Conservation (phyloP, 2,888 invertebrate species). For the Drosophila pseudotakahashii region DNA sequence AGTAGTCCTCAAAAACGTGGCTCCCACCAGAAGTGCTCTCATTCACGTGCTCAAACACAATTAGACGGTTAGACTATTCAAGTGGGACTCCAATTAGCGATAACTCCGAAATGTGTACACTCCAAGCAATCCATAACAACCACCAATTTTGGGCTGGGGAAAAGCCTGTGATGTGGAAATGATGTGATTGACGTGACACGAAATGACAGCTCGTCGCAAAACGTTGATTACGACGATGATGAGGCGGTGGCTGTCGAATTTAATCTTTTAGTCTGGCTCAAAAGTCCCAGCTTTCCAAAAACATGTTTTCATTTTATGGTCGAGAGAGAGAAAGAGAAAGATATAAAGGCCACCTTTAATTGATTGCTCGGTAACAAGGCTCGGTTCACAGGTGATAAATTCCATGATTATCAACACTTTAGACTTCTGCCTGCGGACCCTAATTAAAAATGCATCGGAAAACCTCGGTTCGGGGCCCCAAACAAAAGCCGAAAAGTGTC, state of each 20-base stretch:
- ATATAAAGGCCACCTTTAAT: constrained; percentile 32
- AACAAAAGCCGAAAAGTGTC: constrained; percentile 33
- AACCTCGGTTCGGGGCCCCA: constrained; percentile 21
- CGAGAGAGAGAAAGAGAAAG: not conserved
- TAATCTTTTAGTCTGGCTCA: constrained; percentile 32
- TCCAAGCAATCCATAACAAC: constrained; percentile 30
- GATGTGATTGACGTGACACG: constrained; percentile 72
- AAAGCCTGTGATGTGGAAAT: constrained; percentile 54
- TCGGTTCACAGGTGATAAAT: constrained; percentile 76
- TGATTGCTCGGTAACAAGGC: constrained; percentile 59
- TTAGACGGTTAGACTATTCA: constrained; percentile 15
- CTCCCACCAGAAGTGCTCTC: not conserved
- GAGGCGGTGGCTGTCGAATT: constrained; percentile 52
- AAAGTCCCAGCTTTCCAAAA: constrained; percentile 30
- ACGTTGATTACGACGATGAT: constrained; percentile 44
- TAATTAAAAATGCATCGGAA: constrained; percentile 76
- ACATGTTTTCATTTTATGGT: constrained; percentile 30
- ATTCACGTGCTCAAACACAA: constrained; percentile 6
- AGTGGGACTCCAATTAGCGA: constrained; percentile 13
- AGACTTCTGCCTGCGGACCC: constrained; percentile 44
- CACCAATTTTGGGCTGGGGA: constrained; percentile 49
- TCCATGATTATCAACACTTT: constrained; percentile 74
- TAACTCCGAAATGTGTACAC: constrained; percentile 4
- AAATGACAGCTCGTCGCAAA: constrained; percentile 69
- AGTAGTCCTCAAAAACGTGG: not conserved